phyloP scores from a whole-genome alignment of 2,113 vertebrate species.

The Notiomystis cincta region DNA sequence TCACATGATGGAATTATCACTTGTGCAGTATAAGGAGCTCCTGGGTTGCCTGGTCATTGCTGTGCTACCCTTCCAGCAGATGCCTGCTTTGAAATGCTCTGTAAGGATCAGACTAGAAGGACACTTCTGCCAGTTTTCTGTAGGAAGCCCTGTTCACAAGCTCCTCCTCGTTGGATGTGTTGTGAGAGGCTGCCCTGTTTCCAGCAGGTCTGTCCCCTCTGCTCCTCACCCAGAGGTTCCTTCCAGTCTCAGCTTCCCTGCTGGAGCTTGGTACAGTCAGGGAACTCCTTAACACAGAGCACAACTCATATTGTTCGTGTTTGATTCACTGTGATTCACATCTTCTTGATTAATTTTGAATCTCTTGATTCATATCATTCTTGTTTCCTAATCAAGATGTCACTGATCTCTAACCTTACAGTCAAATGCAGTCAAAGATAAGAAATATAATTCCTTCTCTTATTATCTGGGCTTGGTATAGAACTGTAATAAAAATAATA shows the following conservation, averaged over 20 bases:
- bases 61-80: background rate
- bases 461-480: background rate
- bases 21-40: background rate
- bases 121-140: background rate
- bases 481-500: background rate
- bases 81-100: background rate
- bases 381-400: conserved; percentile 13
- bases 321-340: background rate
- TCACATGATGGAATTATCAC: background rate
- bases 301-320: background rate
- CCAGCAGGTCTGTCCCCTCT: background rate
- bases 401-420: background rate
- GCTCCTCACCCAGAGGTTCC: background rate
- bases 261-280: background rate
- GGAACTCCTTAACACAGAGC: background rate
- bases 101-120: background rate
- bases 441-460: background rate
- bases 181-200: background rate
- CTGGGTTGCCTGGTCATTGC: background rate
- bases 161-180: accelerated
- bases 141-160: background rate
- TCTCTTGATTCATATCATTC: background rate
- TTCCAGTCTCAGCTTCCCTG: background rate
- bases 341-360: background rate
- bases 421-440: background rate